These are phyloP conservation scores for Cercopithecus mona DNA, from an alignment of 2,113 vertebrate genomes.

Conservation along the genomic window DNA sequence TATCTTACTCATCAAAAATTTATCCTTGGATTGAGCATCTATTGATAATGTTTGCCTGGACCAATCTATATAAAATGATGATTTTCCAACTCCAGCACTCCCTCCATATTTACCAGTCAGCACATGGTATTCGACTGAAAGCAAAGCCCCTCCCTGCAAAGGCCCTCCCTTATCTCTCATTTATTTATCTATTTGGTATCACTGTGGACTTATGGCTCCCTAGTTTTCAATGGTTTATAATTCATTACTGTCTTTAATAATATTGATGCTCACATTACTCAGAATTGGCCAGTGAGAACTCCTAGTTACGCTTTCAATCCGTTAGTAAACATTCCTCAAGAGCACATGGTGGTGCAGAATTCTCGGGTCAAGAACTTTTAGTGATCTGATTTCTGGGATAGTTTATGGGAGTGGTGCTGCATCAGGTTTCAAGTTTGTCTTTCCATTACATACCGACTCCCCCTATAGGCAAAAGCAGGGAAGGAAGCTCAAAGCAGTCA, in stretches of 20 bases:
- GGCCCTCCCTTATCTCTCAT: not conserved
- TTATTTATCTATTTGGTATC: not conserved
- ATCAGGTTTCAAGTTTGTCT: not conserved
- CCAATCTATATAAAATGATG: not conserved
- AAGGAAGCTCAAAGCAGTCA: not conserved
- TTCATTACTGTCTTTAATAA: conserved; percentile 21
- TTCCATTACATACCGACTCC: not conserved
- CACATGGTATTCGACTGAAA: not conserved
- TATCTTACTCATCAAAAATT: not conserved
- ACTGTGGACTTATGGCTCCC: not conserved
- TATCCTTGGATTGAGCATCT: conserved; percentile 11
- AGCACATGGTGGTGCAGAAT: not conserved
- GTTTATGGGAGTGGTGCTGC: not conserved
- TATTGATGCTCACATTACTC: not conserved
- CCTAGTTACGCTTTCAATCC: not conserved
- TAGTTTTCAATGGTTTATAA: not conserved
- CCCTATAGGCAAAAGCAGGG: not conserved
- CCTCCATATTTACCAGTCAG: not conserved
- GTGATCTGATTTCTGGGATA: not conserved
- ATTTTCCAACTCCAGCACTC: conserved; percentile 1
- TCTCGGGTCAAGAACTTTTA: not conserved
- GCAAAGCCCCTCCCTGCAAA: not conserved
- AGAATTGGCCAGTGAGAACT: not conserved
- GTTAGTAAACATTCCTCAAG: conserved; percentile 17
- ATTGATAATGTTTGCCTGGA: conserved; percentile 6